Conservation (phyloP, 2,888 invertebrate genomes). For the Eupithecia insigniata region DNA sequence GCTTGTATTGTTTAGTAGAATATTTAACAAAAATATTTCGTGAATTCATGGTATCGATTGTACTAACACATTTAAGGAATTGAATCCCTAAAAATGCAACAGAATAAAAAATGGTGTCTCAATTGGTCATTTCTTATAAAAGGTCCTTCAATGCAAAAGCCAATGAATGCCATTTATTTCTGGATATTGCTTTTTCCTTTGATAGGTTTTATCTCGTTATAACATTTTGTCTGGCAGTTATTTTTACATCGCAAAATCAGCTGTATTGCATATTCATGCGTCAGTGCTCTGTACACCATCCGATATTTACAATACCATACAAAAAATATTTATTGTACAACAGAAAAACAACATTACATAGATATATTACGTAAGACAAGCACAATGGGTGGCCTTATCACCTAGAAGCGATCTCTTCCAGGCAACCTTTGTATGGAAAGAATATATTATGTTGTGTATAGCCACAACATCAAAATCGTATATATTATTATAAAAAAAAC, state of each 20-base stretch:
- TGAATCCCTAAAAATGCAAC: background rate
- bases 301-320: no score
- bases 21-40: background rate
- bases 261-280: constrained; percentile 63
- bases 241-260: constrained; percentile 54
- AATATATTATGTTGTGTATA: background rate
- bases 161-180: background rate
- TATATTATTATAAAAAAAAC: background rate
- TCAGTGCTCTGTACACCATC: constrained; percentile 17
- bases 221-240: constrained; percentile 41
- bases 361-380: no score
- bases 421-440: no score
- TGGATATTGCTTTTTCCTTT: constrained; percentile 10
- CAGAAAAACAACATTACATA: no score
- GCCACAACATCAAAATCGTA: background rate
- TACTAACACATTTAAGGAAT: background rate
- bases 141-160: background rate
- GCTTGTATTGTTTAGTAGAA: background rate
- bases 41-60: background rate
- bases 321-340: no score
- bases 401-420: no score
- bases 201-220: constrained; percentile 35
- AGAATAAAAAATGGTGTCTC: background rate
- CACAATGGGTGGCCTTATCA: no score
- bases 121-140: background rate